A percentile compares a stretch with the other conserved stretches of the same genome.
Conservation (phyloP, 1,140 invertebrate species). For the Eciton burchellii region DNA sequence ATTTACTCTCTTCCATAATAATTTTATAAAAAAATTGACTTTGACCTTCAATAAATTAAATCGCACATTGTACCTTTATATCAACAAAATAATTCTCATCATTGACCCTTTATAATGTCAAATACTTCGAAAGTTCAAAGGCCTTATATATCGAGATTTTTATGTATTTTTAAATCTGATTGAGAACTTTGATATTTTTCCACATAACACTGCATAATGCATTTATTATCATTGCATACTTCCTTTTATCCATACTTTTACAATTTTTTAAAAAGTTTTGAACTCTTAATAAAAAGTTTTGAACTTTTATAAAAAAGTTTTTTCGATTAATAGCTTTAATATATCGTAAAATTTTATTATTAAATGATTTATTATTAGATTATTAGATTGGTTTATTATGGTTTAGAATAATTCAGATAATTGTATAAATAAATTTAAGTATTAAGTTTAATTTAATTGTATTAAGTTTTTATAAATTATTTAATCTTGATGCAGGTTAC, state of each 20-base stretch:
- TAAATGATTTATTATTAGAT: too few species aligned
- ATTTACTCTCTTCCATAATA: background rate
- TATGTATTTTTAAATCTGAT: conserved; percentile 47
- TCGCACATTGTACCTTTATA: background rate
- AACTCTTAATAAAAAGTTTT: conserved; percentile 7
- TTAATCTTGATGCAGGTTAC: conserved; percentile 87
- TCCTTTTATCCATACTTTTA: conserved; percentile 32
- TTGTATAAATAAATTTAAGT: background rate
- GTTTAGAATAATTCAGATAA: background rate
- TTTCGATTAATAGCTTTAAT: too few species aligned
- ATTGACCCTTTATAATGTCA: conserved; percentile 46
- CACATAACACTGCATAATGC: conserved; percentile 15
- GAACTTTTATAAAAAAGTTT: too few species aligned
- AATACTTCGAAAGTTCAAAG: conserved; percentile 46
- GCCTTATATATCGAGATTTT: conserved; percentile 33
- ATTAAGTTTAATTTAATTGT: too few species aligned
- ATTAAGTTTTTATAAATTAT: too few species aligned
- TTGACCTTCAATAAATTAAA: conserved; percentile 11
- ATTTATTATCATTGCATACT: conserved; percentile 31
- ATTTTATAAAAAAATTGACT: background rate
- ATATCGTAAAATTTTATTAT: too few species aligned
- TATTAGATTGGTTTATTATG: too few species aligned
- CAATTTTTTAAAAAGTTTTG: conserved; percentile 7
- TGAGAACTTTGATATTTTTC: conserved; percentile 47
- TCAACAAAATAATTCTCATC: conserved; percentile 9